Evolutionary conservation across 2,113 vertebrate species (phyloP).

Genomic region (Psephotus haematonotus): DNA sequence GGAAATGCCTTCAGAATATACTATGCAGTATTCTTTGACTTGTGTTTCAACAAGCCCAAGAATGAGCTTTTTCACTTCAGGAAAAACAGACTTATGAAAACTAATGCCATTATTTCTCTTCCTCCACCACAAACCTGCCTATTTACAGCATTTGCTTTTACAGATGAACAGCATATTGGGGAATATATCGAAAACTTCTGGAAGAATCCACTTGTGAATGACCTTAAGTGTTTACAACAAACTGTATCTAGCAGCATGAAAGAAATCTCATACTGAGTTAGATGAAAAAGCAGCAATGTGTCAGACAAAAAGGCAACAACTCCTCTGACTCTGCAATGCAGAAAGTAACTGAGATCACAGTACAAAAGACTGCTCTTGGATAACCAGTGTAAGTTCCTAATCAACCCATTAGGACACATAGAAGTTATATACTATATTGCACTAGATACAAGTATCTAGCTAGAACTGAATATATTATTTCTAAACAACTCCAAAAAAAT

Average conservation of each 20-base stretch:
- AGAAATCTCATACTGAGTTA: not conserved
- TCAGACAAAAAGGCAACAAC: not conserved
- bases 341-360: accelerated
- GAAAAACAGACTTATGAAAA: not conserved
- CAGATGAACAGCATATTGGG: not conserved
- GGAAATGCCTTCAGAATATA: not conserved
- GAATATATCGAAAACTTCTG: not conserved
- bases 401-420: not conserved
- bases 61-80: not conserved
- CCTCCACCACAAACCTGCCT: not conserved
- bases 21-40: too few relatives aligned
- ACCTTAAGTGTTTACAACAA: not conserved
- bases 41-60: not conserved
- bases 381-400: not conserved
- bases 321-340: not conserved
- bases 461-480: not conserved
- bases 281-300: not conserved
- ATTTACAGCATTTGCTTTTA: not conserved
- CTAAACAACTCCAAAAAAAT: not conserved
- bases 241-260: not conserved
- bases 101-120: not conserved
- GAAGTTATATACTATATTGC: not conserved
- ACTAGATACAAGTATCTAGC: not conserved
- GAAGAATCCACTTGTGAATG: not conserved
- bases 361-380: not conserved